Percentiles rank a stretch among this genome's conserved stretches.
phyloP scores from a whole-genome alignment of 1,140 invertebrate genomes.

The Trypoxylus dichotomus region DNA sequence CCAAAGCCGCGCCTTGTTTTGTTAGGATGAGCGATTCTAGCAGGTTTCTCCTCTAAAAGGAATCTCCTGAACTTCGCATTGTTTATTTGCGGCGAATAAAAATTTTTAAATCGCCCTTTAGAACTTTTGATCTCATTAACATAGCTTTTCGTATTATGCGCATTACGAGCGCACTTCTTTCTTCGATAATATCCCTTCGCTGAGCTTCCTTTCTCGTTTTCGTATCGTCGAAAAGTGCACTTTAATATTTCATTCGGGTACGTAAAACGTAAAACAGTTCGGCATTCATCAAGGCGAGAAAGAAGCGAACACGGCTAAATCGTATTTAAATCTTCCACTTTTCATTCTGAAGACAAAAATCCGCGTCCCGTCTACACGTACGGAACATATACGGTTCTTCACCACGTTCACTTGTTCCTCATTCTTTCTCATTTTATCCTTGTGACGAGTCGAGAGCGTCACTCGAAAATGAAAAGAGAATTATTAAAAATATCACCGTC shows the following conservation, averaged over 20 bases:
- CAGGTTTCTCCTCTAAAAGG: no score
- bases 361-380: neutral
- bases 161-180: no score
- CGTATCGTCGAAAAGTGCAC: neutral
- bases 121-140: conserved; percentile 3
- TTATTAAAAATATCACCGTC: conserved; percentile 13
- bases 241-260: neutral
- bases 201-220: conserved; percentile 4
- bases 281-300: conserved; percentile 17
- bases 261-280: conserved; percentile 17
- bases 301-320: neutral
- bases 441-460: neutral
- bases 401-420: neutral
- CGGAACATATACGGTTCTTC: neutral
- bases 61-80: no score
- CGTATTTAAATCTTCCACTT: conserved; percentile 18
- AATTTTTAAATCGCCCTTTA: neutral
- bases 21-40: no score
- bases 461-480: conserved; percentile 18
- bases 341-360: conserved; percentile 7
- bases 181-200: neutral
- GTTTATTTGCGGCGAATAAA: no score
- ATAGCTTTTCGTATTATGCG: neutral
- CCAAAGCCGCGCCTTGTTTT: no score
- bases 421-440: neutral